Conservation (phyloP, 2,888 invertebrate genomes). For the Drosophila flavopinicola region DNA sequence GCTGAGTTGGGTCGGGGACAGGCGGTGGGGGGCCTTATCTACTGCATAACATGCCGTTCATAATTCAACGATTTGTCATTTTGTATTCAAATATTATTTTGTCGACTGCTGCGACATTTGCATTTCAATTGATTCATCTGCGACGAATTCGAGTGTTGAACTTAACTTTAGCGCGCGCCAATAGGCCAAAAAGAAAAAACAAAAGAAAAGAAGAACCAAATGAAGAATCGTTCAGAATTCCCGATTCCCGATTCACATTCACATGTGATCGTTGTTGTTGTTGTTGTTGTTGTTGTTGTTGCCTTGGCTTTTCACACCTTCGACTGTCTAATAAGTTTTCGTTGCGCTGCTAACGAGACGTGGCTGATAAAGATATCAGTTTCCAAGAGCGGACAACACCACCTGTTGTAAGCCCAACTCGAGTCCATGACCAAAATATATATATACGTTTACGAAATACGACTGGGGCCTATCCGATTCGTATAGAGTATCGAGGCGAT, state of each 20-base stretch:
- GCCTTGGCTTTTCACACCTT: slow-evolving; percentile 67
- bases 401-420: slow-evolving; percentile 36
- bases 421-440: neutral
- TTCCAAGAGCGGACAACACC: slow-evolving; percentile 36
- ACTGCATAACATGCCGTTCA: slow-evolving; percentile 45
- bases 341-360: slow-evolving; percentile 50
- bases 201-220: slow-evolving; percentile 8
- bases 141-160: slow-evolving; percentile 60
- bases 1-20: neutral
- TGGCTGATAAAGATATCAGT: slow-evolving; percentile 71
- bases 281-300: slow-evolving; percentile 2
- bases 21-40: neutral
- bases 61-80: slow-evolving; percentile 79
- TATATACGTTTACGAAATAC: neutral
- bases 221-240: slow-evolving; percentile 46
- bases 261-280: neutral
- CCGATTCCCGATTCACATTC: slow-evolving; percentile 32
- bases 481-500: slow-evolving; percentile 4
- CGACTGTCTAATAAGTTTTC: slow-evolving; percentile 46
- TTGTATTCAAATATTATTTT: slow-evolving; percentile 74
- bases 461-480: slow-evolving; percentile 15
- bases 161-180: slow-evolving; percentile 75
- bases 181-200: slow-evolving; percentile 19
- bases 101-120: slow-evolving; percentile 56
- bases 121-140: slow-evolving; percentile 73